Percentiles rank a stretch among this genome's conserved stretches.
These are phyloP conservation scores for Rhaphigaster nebulosa DNA, from an alignment of 2,888 invertebrate species.

Conservation along the genomic window DNA sequence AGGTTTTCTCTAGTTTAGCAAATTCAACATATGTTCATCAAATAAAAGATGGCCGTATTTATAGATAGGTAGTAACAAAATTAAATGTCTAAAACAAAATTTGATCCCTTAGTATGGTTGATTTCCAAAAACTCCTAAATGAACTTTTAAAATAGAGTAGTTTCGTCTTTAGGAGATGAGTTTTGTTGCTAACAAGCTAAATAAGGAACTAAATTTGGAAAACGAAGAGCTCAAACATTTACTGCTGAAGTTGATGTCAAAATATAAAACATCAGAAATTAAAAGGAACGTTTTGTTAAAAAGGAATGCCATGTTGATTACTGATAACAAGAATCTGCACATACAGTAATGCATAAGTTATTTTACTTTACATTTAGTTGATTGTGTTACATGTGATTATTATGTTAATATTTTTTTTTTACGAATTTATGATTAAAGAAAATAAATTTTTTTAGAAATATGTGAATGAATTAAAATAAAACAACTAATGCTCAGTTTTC, in stretches of 20 bases:
- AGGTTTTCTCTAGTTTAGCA: background rate
- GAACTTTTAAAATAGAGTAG: background rate
- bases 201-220: slow-evolving; percentile 16
- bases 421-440: background rate
- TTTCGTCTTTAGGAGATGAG: slow-evolving; percentile 8
- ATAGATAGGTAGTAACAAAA: slow-evolving; percentile 2
- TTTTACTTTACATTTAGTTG: background rate
- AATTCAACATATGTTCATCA: slow-evolving; percentile 22
- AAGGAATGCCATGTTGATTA: slow-evolving; percentile 15
- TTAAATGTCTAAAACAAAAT: background rate
- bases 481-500: background rate
- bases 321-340: slow-evolving; percentile 30
- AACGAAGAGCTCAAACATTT: slow-evolving; percentile 46
- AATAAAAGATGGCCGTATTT: background rate
- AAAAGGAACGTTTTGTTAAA: slow-evolving; percentile 18
- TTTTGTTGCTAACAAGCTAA: background rate
- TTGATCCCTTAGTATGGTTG: background rate
- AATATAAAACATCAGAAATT: slow-evolving; percentile 29
- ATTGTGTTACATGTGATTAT: background rate
- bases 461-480: background rate
- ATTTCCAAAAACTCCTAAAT: background rate
- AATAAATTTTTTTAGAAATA: background rate
- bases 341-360: background rate
- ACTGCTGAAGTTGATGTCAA: slow-evolving; percentile 22
- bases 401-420: background rate